phyloP scores from a whole-genome alignment of 2,888 invertebrate genomes.

The Caenorhabditis drosophilae region DNA sequence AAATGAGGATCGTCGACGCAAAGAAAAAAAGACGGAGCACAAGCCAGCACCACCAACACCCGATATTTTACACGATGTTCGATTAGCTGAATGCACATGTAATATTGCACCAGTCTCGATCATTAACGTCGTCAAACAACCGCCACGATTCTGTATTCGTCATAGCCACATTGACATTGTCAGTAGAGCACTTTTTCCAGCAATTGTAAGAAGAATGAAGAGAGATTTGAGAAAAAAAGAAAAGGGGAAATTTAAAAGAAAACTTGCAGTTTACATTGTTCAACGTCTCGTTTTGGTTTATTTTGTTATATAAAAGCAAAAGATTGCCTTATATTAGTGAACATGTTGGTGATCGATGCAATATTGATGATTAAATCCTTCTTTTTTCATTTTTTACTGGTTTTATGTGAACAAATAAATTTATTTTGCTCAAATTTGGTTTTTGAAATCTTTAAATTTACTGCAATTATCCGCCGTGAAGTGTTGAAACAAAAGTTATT shows the following conservation, averaged over 20 bases:
- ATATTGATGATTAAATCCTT: slow-evolving; percentile 4
- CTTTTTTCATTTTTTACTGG: slow-evolving; percentile 10
- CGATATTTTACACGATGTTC: slow-evolving; percentile 56
- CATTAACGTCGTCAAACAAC: slow-evolving; percentile 46
- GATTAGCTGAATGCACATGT: slow-evolving; percentile 58
- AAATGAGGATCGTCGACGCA: slow-evolving; percentile 50
- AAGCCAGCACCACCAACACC: slow-evolving; percentile 54
- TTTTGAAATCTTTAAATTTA: not conserved
- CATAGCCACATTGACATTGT: slow-evolving; percentile 59
- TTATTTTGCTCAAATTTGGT: not conserved
- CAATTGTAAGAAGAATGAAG: slow-evolving; percentile 42
- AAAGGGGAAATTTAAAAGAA: too few species aligned
- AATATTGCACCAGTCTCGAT: slow-evolving; percentile 43
- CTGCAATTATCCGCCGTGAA: slow-evolving; percentile 32
- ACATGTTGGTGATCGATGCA: slow-evolving; percentile 36
- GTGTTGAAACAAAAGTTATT: slow-evolving; percentile 38
- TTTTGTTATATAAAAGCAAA: slow-evolving; percentile 51
- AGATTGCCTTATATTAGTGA: slow-evolving; percentile 48
- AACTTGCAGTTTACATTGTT: slow-evolving; percentile 57
- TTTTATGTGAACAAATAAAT: slow-evolving; percentile 11
- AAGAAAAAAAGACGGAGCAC: slow-evolving; percentile 49
- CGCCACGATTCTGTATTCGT: slow-evolving; percentile 45
- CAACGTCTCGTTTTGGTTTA: slow-evolving; percentile 57
- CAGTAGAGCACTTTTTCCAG: slow-evolving; percentile 50
- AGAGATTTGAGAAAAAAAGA: too few species aligned